Conservation (phyloP, 2,888 invertebrate species). For the Melipona bicolor region DNA sequence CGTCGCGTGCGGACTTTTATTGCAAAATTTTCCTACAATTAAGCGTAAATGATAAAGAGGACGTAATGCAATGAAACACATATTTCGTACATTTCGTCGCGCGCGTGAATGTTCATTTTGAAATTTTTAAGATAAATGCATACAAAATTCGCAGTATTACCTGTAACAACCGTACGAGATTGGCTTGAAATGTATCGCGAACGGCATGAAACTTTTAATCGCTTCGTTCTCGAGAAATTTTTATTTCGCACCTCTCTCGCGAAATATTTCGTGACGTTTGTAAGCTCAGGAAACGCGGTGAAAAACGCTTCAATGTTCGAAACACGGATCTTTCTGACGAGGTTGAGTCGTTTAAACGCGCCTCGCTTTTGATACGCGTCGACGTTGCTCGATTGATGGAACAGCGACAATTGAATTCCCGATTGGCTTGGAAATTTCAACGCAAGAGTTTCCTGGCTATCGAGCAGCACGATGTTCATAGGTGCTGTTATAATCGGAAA, state of each 20-base stretch:
- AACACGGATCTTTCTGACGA: not conserved
- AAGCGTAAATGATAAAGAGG: too few relatives aligned
- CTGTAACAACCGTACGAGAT: too few relatives aligned
- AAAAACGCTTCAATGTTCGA: not conserved
- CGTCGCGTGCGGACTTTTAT: too few relatives aligned
- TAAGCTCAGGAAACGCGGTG: not conserved
- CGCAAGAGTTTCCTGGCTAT: not conserved
- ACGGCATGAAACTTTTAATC: too few relatives aligned
- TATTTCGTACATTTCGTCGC: too few relatives aligned
- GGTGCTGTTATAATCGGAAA: not conserved
- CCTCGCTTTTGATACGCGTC: not conserved
- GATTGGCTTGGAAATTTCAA: not conserved
- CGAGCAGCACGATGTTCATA: not conserved
- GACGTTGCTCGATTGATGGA: not conserved
- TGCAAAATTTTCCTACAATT: too few relatives aligned
- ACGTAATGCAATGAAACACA: too few relatives aligned
- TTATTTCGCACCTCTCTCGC: not conserved
- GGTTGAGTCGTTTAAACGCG: not conserved
- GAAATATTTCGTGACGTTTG: not conserved
- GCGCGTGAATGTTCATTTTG: too few relatives aligned
- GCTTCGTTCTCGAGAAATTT: not conserved
- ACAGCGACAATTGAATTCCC: not conserved
- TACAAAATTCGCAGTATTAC: too few relatives aligned
- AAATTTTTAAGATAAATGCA: too few relatives aligned
- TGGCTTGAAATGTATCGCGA: too few relatives aligned